phyloP scores from a whole-genome alignment of 2,888 invertebrate species.

The Pherbina coryleti region DNA sequence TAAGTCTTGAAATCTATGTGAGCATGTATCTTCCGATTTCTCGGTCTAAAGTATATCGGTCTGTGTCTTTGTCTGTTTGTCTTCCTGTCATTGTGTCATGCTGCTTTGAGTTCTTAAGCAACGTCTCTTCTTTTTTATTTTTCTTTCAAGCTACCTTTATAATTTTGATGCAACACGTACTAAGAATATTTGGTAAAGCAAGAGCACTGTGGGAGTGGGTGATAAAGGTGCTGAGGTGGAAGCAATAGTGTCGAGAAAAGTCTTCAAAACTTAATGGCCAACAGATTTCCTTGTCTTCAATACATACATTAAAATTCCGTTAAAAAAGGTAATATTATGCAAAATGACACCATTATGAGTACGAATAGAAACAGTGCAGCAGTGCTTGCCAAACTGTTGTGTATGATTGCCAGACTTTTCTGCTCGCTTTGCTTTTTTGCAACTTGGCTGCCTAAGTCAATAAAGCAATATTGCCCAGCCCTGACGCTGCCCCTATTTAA shows the following conservation, averaged over 20 bases:
- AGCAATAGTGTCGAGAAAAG: neutral
- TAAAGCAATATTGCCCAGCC: slow-evolving; percentile 9
- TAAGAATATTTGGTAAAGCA: neutral
- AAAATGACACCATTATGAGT: neutral
- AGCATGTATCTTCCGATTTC: neutral
- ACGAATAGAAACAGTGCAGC: neutral
- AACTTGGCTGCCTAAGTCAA: slow-evolving; percentile 12
- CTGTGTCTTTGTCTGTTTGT: neutral
- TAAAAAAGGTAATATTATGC: neutral
- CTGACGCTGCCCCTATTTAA: neutral
- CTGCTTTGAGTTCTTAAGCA: neutral
- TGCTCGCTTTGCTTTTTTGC: neutral
- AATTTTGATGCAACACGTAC: slow-evolving; percentile 20
- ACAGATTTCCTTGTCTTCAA: slow-evolving; percentile 19
- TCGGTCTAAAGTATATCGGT: neutral
- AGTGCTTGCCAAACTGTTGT: slow-evolving; percentile 12
- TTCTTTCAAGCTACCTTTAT: neutral
- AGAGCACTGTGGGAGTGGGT: neutral
- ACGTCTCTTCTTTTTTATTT: neutral
- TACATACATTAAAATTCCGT: slow-evolving; percentile 7
- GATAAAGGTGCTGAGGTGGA: neutral
- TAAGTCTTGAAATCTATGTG: neutral
- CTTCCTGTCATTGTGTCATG: slow-evolving; percentile 17
- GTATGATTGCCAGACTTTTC: neutral
- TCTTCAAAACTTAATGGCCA: slow-evolving; percentile 16